Evolutionary conservation across 2,113 vertebrate species (phyloP).

Genomic region (Conger conger): DNA sequence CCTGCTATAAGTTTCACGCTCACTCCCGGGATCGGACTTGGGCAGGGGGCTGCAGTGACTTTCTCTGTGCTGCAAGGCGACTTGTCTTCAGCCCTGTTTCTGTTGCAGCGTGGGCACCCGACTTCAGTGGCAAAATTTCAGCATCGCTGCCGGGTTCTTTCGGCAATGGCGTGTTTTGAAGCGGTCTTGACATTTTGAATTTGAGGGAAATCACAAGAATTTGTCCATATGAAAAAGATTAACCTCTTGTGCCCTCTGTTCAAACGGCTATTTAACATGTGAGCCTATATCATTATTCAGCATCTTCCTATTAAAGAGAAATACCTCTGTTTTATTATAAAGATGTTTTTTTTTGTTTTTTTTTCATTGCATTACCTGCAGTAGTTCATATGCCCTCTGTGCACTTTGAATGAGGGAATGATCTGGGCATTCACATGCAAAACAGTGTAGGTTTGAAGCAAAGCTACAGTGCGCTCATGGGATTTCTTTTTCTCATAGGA

Average conservation of each 20-base stretch:
- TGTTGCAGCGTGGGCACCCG: neutral
- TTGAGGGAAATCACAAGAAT: neutral
- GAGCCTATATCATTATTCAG: neutral
- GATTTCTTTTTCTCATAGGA: neutral
- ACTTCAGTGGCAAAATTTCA: neutral
- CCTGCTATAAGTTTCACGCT: conserved; percentile 36
- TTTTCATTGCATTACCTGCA: neutral
- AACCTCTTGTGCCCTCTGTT: conserved; percentile 39
- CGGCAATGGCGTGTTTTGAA: neutral
- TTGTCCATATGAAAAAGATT: conserved; percentile 34
- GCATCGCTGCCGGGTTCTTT: neutral
- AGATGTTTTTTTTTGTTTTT: neutral
- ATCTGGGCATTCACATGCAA: neutral
- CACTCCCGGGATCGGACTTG: neutral
- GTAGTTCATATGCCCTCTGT: neutral
- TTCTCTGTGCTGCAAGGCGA: neutral
- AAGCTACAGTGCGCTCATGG: neutral
- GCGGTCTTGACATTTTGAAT: neutral
- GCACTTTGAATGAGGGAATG: neutral
- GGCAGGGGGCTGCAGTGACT: neutral
- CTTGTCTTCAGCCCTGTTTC: neutral
- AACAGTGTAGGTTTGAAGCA: neutral
- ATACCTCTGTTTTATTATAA: neutral
- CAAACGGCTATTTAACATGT: conserved; percentile 15
- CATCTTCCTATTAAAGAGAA: neutral